Evolutionary conservation across 2,113 vertebrate species (phyloP).

Genomic region (Xyliphius kryptos): DNA sequence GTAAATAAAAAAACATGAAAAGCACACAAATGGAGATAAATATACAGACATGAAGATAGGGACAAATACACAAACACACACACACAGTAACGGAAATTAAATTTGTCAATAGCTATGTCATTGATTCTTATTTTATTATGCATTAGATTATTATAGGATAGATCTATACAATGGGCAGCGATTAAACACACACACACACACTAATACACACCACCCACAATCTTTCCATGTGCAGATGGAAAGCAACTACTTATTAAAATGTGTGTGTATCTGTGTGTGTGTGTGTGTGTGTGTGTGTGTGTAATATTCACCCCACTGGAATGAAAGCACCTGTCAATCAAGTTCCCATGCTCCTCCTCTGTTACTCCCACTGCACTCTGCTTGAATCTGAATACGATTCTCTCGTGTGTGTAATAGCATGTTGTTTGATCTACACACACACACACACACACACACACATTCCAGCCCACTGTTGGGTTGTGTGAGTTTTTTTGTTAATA

Average conservation of each 20-base stretch:
- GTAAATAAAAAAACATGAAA: too few relatives aligned
- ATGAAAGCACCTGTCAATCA: constrained; percentile 34
- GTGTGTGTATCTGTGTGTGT: background rate
- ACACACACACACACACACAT: too few relatives aligned
- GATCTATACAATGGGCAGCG: too few relatives aligned
- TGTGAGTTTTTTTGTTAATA: too few relatives aligned
- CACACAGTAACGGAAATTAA: constrained; percentile 49
- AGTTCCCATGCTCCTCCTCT: constrained; percentile 3
- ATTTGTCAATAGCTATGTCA: constrained; percentile 58
- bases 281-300: constrained; percentile 7
- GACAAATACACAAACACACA: background rate
- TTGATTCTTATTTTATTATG: constrained; percentile 47
- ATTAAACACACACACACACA: constrained; percentile 16
- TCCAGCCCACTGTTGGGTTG: too few relatives aligned
- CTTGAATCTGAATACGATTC: constrained; percentile 8
- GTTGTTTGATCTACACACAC: background rate
- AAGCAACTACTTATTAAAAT: background rate
- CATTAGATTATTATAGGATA: background rate
- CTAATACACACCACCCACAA: constrained; percentile 41
- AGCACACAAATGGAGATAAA: too few relatives aligned
- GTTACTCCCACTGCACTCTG: constrained; percentile 16
- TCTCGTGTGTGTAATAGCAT: background rate
- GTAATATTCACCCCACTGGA: background rate
- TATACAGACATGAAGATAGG: too few relatives aligned
- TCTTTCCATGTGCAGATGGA: background rate